These are phyloP conservation scores for Bambusicola thoracicus DNA, from an alignment of 2,113 vertebrate species.

Conservation along the genomic window DNA sequence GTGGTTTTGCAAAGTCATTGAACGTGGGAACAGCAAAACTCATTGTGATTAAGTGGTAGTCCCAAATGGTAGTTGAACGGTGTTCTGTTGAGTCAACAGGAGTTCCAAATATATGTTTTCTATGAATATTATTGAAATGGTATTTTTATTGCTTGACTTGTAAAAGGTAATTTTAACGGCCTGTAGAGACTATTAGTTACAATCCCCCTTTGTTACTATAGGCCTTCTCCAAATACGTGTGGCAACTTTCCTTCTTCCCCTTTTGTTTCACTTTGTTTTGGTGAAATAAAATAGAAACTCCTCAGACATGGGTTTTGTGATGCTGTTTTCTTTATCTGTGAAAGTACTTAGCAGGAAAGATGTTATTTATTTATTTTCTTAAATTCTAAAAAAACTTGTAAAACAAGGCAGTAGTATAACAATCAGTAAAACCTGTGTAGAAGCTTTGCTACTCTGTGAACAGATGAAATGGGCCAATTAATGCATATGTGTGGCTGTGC, in stretches of 20 bases:
- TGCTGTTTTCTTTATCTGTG: background rate
- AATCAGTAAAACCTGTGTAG: background rate
- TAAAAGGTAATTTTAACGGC: background rate
- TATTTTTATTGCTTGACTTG: background rate
- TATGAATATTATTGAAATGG: background rate
- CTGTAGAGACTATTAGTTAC: background rate
- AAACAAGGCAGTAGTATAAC: background rate
- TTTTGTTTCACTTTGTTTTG: background rate
- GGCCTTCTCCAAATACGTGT: fast-evolving
- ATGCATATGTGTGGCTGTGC: background rate
- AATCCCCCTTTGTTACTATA: background rate
- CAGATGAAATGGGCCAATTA: background rate
- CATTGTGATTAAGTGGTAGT: background rate
- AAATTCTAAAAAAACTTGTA: background rate
- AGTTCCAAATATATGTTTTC: background rate
- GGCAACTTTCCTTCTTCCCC: background rate
- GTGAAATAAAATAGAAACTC: background rate
- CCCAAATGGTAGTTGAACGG: background rate
- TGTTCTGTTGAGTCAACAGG: background rate
- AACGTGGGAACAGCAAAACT: background rate
- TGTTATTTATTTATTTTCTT: background rate
- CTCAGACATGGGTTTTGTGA: background rate
- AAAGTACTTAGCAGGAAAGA: background rate
- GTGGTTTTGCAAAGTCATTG: background rate
- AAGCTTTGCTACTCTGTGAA: background rate